These are phyloP conservation scores for Euura lappo DNA, from an alignment of 1,140 invertebrate species.

Conservation along the genomic window DNA sequence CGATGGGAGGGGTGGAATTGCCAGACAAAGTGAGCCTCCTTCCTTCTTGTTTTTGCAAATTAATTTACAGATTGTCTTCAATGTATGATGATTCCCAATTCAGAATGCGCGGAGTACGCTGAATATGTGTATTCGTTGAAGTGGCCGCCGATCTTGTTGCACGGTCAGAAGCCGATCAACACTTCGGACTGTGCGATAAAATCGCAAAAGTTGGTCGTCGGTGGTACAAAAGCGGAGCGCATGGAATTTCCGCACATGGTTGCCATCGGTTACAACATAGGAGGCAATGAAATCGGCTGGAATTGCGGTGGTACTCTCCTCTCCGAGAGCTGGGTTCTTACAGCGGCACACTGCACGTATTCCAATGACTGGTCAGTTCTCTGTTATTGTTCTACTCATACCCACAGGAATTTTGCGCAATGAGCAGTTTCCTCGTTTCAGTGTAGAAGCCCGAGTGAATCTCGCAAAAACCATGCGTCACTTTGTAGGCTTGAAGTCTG, in stretches of 20 bases:
- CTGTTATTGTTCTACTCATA: neutral
- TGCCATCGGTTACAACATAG: constrained; percentile 38
- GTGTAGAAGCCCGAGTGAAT: constrained; percentile 2
- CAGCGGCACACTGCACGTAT: constrained; percentile 60
- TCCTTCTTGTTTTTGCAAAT: neutral
- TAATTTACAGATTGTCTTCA: neutral
- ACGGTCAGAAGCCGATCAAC: constrained; percentile 32
- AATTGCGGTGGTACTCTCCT: constrained; percentile 62
- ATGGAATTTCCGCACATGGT: constrained; percentile 61
- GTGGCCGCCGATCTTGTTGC: constrained; percentile 29
- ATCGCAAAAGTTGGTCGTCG: constrained; percentile 48
- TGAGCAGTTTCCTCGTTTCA: neutral
- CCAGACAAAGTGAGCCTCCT: constrained; percentile 28
- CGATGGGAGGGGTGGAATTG: constrained; percentile 9
- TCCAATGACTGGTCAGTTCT: constrained; percentile 34
- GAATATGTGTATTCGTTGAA: constrained; percentile 36
- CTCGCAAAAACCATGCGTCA: neutral
- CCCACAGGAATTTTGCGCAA: neutral
- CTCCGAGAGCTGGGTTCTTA: constrained; percentile 57
- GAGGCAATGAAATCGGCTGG: constrained; percentile 26
- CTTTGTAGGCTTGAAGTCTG: too few species aligned
- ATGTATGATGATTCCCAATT: neutral
- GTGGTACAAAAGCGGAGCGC: constrained; percentile 46
- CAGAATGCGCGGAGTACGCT: constrained; percentile 50
- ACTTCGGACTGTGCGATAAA: constrained; percentile 41